Conservation (phyloP, 1,140 invertebrate genomes). For the Akabosia matsudoensis region DNA sequence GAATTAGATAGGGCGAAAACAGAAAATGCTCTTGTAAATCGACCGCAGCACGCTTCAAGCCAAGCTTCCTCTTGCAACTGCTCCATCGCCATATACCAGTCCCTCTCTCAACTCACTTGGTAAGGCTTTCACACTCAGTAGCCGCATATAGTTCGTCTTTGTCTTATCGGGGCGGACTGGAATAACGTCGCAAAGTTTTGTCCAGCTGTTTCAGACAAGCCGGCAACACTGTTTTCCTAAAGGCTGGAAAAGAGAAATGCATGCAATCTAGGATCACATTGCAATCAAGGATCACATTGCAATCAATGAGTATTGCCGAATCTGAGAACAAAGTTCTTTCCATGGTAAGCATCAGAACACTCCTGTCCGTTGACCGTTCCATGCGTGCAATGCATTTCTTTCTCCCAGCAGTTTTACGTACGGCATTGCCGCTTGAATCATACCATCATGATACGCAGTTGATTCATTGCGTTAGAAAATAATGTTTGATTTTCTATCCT, state of each 20-base stretch:
- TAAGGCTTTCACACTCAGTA: too few species aligned
- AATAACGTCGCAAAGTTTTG: background rate
- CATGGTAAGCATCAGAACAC: background rate
- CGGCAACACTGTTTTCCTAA: slow-evolving; percentile 36
- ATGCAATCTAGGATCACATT: background rate
- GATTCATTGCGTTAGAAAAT: background rate
- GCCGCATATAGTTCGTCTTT: slow-evolving; percentile 10
- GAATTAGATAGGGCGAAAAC: slow-evolving; percentile 3
- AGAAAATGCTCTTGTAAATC: background rate
- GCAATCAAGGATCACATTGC: background rate
- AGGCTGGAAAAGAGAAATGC: slow-evolving; percentile 38
- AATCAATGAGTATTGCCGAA: background rate
- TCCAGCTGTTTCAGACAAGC: slow-evolving; percentile 26
- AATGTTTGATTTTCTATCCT: slow-evolving; percentile 6
- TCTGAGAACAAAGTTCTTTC: background rate
- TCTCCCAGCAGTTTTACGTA: too few species aligned
- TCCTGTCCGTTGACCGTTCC: slow-evolving; percentile 3
- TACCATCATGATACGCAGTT: background rate
- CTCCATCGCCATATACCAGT: too few species aligned
- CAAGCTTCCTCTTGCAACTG: background rate
- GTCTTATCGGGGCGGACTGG: too few species aligned
- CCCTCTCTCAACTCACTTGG: background rate
- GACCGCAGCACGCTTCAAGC: background rate
- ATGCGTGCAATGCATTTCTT: too few species aligned
- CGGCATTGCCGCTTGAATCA: too few species aligned